Evolutionary conservation across 53 echinoderm and acorn worm species (phyloP), one percentile per base, ranked within the genome.

Genomic region (Holothuria leucospilota): DNA sequence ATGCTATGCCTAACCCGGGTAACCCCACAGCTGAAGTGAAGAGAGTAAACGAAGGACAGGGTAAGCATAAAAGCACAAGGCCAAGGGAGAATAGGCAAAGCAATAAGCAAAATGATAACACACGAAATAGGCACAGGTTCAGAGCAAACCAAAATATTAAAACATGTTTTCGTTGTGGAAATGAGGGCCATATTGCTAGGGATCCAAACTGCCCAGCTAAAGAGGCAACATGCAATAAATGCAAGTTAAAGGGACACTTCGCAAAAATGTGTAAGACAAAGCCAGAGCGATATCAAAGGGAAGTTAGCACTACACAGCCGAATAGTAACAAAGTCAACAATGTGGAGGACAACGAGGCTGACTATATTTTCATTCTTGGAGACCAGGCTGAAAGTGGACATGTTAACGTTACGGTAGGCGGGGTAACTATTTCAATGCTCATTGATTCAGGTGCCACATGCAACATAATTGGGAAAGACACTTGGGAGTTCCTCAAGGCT

Each of bases 131-230:
- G 29, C 11, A 42, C 42, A 42, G 52, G 52, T 1, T 14, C 1
- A 52, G 13, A 52, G 78, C 2, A 34, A 78, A 2, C 46, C 53
- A 42, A 60, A 25, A 49, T 11, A 13, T 14, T 8, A 52, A 11
- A 52, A 10, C 9, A 8, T 52, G 52, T 52, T 89, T 21, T 63
- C 73, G 89, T 8, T 92, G 89, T 77, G 81, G 84, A 21, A 34
- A 83, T 67, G 64, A 79, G 15, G 92, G 92, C 65, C 86, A 92
- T 59, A 70, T 92, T 6, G 89, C 89, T 1, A 86, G 86, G 20
- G 92, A 89, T 67, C 7, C 29, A 9, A 75, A 82, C 53, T 89
- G 89, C 77, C 89, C 83, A 59, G 89, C 92, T 6, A 81, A 42
- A 34, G 63, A 86, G 42, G 86, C 52, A 39, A 51, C 83, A 24